phyloP scores from a whole-genome alignment of 2,113 vertebrate genomes.

The Hydropotes inermis region DNA sequence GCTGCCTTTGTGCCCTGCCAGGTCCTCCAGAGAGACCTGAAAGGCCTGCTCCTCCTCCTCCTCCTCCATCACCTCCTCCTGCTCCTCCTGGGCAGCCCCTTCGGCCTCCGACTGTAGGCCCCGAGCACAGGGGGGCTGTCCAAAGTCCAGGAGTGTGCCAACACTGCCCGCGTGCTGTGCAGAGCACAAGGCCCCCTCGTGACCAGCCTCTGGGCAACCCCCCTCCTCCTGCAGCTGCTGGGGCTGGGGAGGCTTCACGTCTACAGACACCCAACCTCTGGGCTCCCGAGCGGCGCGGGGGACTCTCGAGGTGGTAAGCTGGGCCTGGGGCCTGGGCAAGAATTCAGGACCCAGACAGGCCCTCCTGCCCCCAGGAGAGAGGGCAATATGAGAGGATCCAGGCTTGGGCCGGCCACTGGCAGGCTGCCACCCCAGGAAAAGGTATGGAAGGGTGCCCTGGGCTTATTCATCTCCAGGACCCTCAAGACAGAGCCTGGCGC shows the following conservation, averaged over 20 bases:
- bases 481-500: not conserved
- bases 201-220: not conserved
- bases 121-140: constrained; percentile 78
- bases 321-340: not conserved
- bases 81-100: constrained; percentile 69
- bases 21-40: constrained; percentile 80
- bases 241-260: not conserved
- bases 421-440: not conserved
- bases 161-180: constrained; percentile 91
- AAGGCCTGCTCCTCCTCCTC: constrained; percentile 72
- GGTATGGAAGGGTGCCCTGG: not conserved
- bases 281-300: not conserved
- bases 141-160: constrained; percentile 84
- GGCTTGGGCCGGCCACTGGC: not conserved
- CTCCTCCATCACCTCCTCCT: constrained; percentile 74
- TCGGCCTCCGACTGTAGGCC: constrained; percentile 78
- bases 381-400: not conserved
- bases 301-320: not conserved
- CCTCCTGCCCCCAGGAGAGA: not conserved
- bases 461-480: not conserved
- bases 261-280: not conserved
- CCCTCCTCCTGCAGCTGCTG: not conserved
- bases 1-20: constrained; percentile 71
- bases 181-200: constrained; percentile 53
- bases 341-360: not conserved